Percentiles rank a stretch among this genome's conserved stretches.
Conservation (phyloP, 2,888 invertebrate species). For the Petrolisthes manimaculis region DNA sequence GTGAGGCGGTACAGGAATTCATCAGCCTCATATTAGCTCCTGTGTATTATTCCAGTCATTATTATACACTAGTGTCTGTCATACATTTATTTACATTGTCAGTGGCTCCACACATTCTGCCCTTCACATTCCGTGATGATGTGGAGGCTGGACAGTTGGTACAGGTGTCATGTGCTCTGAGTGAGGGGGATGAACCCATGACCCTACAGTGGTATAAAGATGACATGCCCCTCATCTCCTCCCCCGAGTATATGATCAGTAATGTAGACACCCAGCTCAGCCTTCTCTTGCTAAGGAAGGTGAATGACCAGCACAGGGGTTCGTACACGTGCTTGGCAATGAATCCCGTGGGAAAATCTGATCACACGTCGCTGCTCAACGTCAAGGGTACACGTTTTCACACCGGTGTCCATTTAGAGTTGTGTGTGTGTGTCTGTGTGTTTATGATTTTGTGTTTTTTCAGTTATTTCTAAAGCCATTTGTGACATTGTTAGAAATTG, state of each 20-base stretch:
- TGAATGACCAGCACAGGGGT: slow-evolving; percentile 66
- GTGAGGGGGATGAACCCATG: slow-evolving; percentile 69
- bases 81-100: slow-evolving; percentile 10
- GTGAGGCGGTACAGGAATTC: not conserved
- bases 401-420: not conserved
- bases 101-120: slow-evolving; percentile 59
- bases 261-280: slow-evolving; percentile 75
- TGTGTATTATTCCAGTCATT: not conserved
- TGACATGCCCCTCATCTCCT: slow-evolving; percentile 67
- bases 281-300: slow-evolving; percentile 72
- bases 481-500: no score
- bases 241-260: slow-evolving; percentile 73
- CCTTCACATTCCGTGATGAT: slow-evolving; percentile 56
- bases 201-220: slow-evolving; percentile 68
- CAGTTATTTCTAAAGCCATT: no score
- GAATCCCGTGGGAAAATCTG: slow-evolving; percentile 65
- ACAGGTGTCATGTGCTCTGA: slow-evolving; percentile 69
- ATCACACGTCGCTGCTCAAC: slow-evolving; percentile 61
- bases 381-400: slow-evolving; percentile 66
- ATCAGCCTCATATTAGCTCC: not conserved
- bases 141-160: slow-evolving; percentile 66
- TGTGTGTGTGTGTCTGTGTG: not conserved
- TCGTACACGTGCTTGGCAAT: slow-evolving; percentile 66
- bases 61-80: not conserved
- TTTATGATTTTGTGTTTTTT: not conserved